phyloP scores from a whole-genome alignment of 2,888 invertebrate species.

The Exephanes ischioxanthus region DNA sequence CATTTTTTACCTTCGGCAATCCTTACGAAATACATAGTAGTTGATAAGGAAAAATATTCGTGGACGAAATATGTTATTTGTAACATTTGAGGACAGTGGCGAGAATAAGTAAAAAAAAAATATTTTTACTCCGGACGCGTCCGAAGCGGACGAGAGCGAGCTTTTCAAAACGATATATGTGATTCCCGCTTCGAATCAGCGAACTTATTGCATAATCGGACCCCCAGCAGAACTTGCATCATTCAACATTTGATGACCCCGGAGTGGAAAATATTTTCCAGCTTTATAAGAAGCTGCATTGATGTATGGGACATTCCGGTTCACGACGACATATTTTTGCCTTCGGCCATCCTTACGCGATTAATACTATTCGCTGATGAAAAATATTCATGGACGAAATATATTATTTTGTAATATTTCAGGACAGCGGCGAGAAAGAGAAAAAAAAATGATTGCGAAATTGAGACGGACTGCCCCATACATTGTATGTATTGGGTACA shows the following conservation, averaged over 20 bases:
- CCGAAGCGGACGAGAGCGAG: not conserved
- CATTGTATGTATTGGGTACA: not conserved
- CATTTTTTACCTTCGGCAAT: not conserved
- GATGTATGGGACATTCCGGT: not conserved
- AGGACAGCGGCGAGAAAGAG: not conserved
- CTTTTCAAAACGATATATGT: not conserved
- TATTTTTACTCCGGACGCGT: constrained; percentile 5
- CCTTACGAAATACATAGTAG: not conserved
- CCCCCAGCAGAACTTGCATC: constrained; percentile 80
- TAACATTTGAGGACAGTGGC: not conserved
- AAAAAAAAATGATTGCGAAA: not conserved
- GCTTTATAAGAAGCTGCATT: not conserved
- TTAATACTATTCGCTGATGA: not conserved
- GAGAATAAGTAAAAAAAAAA: not conserved
- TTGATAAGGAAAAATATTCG: not conserved
- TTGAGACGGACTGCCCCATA: not conserved
- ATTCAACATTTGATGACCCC: constrained; percentile 71
- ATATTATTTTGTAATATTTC: not conserved
- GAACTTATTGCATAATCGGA: constrained; percentile 72
- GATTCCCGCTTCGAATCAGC: not conserved
- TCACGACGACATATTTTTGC: not conserved
- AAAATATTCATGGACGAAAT: not conserved
- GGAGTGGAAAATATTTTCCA: constrained; percentile 73
- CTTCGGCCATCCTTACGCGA: not conserved
- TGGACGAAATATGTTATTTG: too few relatives aligned